A percentile compares a stretch with the other conserved stretches of the same genome.
Conservation (phyloP, 2,888 invertebrate species). For the Volucella inflata region DNA sequence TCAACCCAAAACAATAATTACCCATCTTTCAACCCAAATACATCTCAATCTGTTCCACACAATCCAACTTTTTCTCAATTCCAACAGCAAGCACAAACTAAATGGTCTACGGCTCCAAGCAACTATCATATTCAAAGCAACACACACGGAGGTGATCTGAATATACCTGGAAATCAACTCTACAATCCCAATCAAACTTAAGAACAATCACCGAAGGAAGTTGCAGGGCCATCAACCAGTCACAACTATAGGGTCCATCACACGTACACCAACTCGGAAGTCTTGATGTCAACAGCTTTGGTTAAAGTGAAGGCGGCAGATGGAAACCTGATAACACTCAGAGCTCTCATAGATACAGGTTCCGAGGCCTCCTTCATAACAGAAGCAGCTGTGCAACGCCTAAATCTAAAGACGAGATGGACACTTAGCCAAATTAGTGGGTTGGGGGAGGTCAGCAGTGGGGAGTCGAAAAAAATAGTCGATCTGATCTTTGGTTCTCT, state of each 20-base stretch:
- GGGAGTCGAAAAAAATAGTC: too few relatives aligned
- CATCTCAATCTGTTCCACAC: too few relatives aligned
- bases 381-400: background rate
- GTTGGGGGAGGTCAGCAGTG: fast-evolving
- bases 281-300: conserved; percentile 7
- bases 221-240: too few relatives aligned
- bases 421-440: too few relatives aligned
- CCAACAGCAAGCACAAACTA: background rate
- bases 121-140: background rate
- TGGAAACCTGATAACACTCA: background rate
- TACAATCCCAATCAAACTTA: background rate
- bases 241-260: too few relatives aligned
- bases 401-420: too few relatives aligned
- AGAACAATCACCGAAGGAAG: background rate
- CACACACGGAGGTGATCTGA: background rate
- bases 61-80: background rate
- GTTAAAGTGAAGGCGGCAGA: background rate
- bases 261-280: background rate
- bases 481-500: too few relatives aligned
- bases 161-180: too few relatives aligned
- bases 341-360: conserved; percentile 13
- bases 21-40: too few relatives aligned
- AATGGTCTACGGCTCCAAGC: background rate
- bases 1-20: conserved; percentile 31
- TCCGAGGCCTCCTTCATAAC: conserved; percentile 24